These are phyloP conservation scores for Phasia obesa DNA, from an alignment of 2,888 invertebrate species.

Conservation along the genomic window DNA sequence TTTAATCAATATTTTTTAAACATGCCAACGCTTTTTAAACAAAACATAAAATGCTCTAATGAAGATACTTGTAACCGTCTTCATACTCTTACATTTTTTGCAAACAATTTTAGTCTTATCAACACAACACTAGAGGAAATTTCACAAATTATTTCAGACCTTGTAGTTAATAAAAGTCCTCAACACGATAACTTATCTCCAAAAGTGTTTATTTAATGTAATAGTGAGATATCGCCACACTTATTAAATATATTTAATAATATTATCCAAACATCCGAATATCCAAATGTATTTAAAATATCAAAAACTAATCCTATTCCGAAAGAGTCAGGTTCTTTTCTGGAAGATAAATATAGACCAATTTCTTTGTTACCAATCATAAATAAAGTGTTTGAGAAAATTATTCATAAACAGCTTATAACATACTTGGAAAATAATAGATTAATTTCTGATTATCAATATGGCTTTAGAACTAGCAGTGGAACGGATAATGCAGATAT, in stretches of 20 bases:
- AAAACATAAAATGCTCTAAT: neutral
- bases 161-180: neutral
- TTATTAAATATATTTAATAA: neutral
- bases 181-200: constrained; percentile 1
- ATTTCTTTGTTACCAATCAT: neutral
- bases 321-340: neutral
- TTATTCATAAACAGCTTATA: neutral
- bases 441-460: neutral
- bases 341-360: neutral
- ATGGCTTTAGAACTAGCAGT: too few relatives aligned
- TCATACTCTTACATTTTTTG: neutral
- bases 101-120: neutral
- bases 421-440: constrained; percentile 1
- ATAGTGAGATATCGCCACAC: constrained; percentile 11
- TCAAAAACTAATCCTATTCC: neutral
- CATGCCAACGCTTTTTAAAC: neutral
- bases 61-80: neutral
- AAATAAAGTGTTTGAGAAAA: neutral
- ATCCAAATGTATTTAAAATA: constrained; percentile 14
- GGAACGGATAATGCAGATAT: too few relatives aligned
- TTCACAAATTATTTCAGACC: neutral
- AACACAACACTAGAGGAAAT: neutral
- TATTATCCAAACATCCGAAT: constrained; percentile 14
- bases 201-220: constrained; percentile 8
- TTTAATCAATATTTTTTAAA: constrained; percentile 8